Conservation (phyloP, 2,888 invertebrate species). For the Spilosoma lubricipeda region DNA sequence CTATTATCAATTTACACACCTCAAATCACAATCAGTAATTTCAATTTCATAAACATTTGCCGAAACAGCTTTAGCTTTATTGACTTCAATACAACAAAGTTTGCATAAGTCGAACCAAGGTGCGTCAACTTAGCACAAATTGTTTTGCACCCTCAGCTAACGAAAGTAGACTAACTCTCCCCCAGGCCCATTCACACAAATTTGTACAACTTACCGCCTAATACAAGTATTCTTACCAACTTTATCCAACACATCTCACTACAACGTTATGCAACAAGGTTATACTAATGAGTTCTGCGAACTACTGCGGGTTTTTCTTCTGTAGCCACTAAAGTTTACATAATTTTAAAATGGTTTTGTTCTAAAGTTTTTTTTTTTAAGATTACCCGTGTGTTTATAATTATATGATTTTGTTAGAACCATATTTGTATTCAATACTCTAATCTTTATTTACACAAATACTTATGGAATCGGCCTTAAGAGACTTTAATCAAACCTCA, state of each 20-base stretch:
- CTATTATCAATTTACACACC: not conserved
- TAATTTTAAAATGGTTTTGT: no score
- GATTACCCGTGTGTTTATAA: not conserved
- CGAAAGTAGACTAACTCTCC: slow-evolving; percentile 30
- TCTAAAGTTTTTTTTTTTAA: not conserved
- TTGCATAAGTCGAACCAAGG: slow-evolving; percentile 25
- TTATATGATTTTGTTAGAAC: not conserved
- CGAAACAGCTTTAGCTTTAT: not conserved
- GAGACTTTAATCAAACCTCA: no score
- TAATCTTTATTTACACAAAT: not conserved
- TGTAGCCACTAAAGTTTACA: not conserved
- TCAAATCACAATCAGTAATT: not conserved
- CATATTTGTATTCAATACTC: not conserved
- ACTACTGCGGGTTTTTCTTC: slow-evolving; percentile 3
- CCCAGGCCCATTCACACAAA: slow-evolving; percentile 35
- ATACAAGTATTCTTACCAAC: slow-evolving; percentile 45
- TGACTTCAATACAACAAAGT: slow-evolving; percentile 15
- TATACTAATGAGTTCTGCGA: slow-evolving; percentile 38
- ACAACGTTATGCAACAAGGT: slow-evolving; percentile 45
- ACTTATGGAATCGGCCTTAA: no score
- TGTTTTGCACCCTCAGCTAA: slow-evolving; percentile 27
- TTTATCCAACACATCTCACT: slow-evolving; percentile 37
- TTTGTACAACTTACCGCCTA: slow-evolving; percentile 35
- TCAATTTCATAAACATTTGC: not conserved
- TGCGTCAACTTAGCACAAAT: slow-evolving; percentile 29